Evolutionary conservation across 1,140 invertebrate species (phyloP).

Genomic region (Portunus trituberculatus): DNA sequence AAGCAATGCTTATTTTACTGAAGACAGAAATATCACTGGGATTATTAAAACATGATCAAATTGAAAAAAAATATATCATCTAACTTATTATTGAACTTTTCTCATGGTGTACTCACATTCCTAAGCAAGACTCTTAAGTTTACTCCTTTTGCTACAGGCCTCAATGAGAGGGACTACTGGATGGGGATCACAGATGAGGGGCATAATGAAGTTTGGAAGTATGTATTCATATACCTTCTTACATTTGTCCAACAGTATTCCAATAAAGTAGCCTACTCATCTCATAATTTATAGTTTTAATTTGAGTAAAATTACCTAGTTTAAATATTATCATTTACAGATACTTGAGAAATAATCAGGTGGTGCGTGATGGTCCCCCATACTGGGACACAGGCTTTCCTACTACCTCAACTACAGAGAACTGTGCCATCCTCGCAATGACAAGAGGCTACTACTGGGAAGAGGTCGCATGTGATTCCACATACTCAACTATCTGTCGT

Average conservation of each 20-base stretch:
- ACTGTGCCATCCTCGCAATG: not conserved
- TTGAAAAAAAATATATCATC: too few relatives aligned
- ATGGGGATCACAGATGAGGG: slow-evolving; percentile 41
- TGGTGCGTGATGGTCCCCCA: not conserved
- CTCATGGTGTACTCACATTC: too few relatives aligned
- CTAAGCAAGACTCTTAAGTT: not conserved
- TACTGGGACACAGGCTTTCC: not conserved
- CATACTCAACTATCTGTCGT: not conserved
- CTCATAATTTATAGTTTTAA: not conserved
- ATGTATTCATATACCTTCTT: not conserved
- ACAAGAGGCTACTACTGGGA: not conserved
- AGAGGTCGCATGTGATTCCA: not conserved
- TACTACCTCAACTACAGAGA: not conserved
- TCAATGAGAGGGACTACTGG: slow-evolving; percentile 56
- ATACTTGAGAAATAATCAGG: not conserved
- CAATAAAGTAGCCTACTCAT: too few relatives aligned
- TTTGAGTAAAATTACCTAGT: too few relatives aligned
- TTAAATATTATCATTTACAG: not conserved
- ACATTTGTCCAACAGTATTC: too few relatives aligned
- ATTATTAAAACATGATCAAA: too few relatives aligned
- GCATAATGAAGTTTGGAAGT: slow-evolving; percentile 28
- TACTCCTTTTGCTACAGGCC: not conserved
- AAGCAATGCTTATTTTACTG: too few relatives aligned
- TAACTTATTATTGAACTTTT: too few relatives aligned
- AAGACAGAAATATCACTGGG: too few relatives aligned